Evolutionary conservation across 2,113 vertebrate genomes (phyloP).

Genomic region (Rana temporaria): DNA sequence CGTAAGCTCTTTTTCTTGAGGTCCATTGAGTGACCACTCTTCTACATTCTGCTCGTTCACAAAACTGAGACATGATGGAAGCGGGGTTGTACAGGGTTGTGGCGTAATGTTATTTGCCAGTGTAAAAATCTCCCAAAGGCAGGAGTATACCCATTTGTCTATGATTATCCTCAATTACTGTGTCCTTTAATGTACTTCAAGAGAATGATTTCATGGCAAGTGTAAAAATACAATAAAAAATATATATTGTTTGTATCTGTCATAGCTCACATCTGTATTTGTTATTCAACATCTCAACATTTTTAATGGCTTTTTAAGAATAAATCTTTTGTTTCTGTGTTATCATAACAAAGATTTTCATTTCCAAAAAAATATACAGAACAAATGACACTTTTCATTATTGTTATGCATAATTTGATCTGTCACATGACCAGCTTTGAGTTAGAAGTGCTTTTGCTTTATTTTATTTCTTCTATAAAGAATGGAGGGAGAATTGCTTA

Average conservation of each 20-base stretch:
- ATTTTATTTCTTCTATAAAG: constrained; percentile 60
- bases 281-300: constrained; percentile 13
- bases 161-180: too few relatives aligned
- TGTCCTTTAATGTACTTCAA: too few relatives aligned
- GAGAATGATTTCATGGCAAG: background rate
- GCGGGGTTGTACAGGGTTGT: too few relatives aligned
- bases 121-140: too few relatives aligned
- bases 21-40: too few relatives aligned
- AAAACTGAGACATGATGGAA: too few relatives aligned
- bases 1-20: too few relatives aligned
- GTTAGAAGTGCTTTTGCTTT: constrained; percentile 61
- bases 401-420: constrained; percentile 66
- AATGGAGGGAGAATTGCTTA: constrained; percentile 57
- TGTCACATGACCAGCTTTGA: constrained; percentile 62
- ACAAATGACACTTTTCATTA: constrained; percentile 63
- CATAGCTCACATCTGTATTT: background rate
- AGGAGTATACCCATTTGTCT: too few relatives aligned
- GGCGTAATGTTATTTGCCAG: too few relatives aligned
- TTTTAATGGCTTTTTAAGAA: constrained; percentile 5
- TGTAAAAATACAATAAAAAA: background rate
- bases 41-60: too few relatives aligned
- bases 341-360: constrained; percentile 65
- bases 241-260: constrained; percentile 25
- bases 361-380: constrained; percentile 56
- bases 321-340: constrained; percentile 57